Evolutionary conservation across 2,888 invertebrate genomes (phyloP).

Genomic region (Heterodera filipjevi): DNA sequence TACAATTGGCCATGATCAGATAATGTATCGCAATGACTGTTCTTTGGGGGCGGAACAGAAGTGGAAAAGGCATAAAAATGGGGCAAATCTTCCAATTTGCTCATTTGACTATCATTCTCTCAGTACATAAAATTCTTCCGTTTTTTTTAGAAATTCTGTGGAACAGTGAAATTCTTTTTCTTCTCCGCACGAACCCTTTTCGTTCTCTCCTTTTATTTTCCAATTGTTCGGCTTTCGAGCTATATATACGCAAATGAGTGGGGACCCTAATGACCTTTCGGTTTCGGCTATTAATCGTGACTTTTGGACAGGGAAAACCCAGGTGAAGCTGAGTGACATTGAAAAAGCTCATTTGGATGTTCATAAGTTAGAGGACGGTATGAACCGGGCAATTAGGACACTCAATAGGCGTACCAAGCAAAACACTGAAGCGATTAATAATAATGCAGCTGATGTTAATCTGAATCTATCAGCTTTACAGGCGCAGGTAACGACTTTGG

Average conservation of each 20-base stretch:
- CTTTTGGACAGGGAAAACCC: neutral
- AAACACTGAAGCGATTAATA: neutral
- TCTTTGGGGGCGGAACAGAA: too few relatives aligned
- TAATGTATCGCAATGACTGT: too few relatives aligned
- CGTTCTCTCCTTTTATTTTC: neutral
- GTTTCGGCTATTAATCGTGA: neutral
- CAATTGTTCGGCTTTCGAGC: neutral
- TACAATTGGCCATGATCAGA: too few relatives aligned
- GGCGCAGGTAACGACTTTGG: neutral
- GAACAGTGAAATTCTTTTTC: neutral
- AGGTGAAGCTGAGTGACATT: neutral
- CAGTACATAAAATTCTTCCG: too few relatives aligned
- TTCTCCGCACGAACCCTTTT: neutral
- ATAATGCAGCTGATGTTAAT: neutral
- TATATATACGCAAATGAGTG: neutral
- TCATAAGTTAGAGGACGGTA: neutral
- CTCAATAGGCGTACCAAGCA: neutral
- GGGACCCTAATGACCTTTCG: neutral
- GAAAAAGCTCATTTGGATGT: slow-evolving; percentile 9
- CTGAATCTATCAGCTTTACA: neutral
- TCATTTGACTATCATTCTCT: too few relatives aligned
- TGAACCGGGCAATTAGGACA: neutral
- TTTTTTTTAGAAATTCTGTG: too few relatives aligned
- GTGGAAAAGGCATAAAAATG: too few relatives aligned
- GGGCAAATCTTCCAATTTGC: too few relatives aligned